These are phyloP conservation scores for Nesoenas mayeri DNA, from an alignment of 2,113 vertebrate genomes.

Conservation along the genomic window DNA sequence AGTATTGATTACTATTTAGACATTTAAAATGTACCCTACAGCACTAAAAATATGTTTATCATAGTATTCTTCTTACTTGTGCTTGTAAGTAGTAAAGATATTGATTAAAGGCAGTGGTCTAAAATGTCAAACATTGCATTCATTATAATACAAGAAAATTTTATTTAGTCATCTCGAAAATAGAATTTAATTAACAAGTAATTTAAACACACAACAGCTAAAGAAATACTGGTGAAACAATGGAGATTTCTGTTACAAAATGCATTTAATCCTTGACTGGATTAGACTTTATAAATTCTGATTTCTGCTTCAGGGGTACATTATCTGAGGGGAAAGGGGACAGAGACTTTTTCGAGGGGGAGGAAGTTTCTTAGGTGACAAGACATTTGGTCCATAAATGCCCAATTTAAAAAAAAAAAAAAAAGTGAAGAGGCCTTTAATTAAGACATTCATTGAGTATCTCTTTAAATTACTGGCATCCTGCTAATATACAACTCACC, in stretches of 20 bases:
- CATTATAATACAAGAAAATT: conserved; percentile 81
- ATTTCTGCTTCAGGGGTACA: background rate
- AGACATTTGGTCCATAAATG: background rate
- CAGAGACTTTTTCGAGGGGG: background rate
- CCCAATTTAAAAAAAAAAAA: background rate
- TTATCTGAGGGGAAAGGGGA: background rate
- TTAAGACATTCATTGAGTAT: background rate
- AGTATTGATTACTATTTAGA: conserved; percentile 93
- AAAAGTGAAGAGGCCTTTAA: background rate
- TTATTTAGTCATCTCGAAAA: conserved; percentile 37
- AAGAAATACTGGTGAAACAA: background rate
- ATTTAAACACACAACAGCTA: conserved; percentile 23
- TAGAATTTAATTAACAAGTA: conserved; percentile 43
- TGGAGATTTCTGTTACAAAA: background rate
- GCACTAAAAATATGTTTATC: conserved; percentile 82
- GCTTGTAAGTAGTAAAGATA: conserved; percentile 87
- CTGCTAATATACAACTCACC: background rate
- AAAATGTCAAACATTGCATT: conserved; percentile 91
- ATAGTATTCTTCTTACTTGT: conserved; percentile 75
- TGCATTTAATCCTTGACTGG: background rate
- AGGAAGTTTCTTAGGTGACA: background rate
- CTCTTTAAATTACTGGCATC: background rate
- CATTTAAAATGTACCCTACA: conserved; percentile 89
- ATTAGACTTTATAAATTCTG: background rate
- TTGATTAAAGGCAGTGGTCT: conserved; percentile 82